Conservation (phyloP, 2,888 invertebrate species). For the Stenodema calcarata region DNA sequence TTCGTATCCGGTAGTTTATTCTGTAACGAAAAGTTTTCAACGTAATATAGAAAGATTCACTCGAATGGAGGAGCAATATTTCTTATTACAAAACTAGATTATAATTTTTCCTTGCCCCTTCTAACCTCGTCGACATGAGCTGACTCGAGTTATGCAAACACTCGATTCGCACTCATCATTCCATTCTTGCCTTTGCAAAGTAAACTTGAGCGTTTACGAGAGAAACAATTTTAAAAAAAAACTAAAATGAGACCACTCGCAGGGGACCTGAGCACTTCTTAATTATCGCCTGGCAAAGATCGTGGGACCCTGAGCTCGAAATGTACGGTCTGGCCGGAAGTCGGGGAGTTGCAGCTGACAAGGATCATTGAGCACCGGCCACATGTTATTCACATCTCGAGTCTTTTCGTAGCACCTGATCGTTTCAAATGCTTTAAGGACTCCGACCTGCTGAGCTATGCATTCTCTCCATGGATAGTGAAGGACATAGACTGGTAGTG, state of each 20-base stretch:
- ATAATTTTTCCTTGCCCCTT: no score
- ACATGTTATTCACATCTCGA: neutral
- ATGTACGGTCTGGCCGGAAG: conserved; percentile 1
- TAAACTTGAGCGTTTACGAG: neutral
- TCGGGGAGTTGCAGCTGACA: conserved; percentile 10
- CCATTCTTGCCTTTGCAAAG: neutral
- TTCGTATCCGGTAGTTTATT: neutral
- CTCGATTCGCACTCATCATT: neutral
- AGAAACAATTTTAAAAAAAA: neutral
- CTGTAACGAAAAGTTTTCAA: neutral
- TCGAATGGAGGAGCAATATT: no score
- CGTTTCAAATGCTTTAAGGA: neutral
- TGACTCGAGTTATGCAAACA: neutral
- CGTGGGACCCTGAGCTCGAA: neutral
- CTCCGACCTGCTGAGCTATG: neutral
- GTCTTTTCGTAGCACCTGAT: neutral
- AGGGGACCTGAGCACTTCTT: neutral
- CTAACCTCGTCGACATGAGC: neutral
- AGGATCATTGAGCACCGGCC: neutral
- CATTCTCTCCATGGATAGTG: neutral
- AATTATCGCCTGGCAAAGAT: neutral
- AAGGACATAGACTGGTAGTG: neutral
- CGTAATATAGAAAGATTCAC: no score
- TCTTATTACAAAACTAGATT: no score
- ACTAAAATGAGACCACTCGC: neutral